Conservation (phyloP, 1,140 invertebrate genomes). For the Cydia amplana region DNA sequence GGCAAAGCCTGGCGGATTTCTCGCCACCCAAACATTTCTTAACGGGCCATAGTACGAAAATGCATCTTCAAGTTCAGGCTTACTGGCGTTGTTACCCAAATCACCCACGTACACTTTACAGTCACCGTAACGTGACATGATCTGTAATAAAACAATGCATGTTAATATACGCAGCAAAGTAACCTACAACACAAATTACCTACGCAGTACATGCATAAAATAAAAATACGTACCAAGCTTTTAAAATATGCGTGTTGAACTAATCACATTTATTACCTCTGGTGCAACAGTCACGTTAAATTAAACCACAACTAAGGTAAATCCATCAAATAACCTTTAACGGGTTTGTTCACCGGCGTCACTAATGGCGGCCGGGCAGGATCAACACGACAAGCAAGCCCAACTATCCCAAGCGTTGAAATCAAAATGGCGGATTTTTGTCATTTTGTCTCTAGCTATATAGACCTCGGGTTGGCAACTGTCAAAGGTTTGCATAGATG, state of each 20-base stretch:
- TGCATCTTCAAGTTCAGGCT: conserved; percentile 94
- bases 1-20: conserved; percentile 96
- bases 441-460: no score
- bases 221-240: conserved; percentile 3
- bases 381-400: neutral
- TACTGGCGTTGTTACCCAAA: conserved; percentile 92
- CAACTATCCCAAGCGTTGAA: conserved; percentile 7
- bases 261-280: conserved; percentile 1
- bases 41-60: conserved; percentile 97
- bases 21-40: conserved; percentile 96
- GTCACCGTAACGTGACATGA: conserved; percentile 90
- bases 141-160: conserved; percentile 43
- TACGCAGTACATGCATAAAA: neutral
- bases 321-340: neutral
- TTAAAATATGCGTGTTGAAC: neutral
- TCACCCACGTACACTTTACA: conserved; percentile 99
- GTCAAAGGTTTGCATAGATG: no score
- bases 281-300: neutral
- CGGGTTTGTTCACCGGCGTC: neutral
- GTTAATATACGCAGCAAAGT: conserved; percentile 27
- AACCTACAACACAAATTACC: conserved; percentile 11
- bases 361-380: conserved; percentile 6
- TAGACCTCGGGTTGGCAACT: no score
- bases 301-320: neutral
- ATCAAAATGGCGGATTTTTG: conserved; percentile 29